phyloP scores from a whole-genome alignment of 2,888 invertebrate species.

The Rhorus exstirpatorius region DNA sequence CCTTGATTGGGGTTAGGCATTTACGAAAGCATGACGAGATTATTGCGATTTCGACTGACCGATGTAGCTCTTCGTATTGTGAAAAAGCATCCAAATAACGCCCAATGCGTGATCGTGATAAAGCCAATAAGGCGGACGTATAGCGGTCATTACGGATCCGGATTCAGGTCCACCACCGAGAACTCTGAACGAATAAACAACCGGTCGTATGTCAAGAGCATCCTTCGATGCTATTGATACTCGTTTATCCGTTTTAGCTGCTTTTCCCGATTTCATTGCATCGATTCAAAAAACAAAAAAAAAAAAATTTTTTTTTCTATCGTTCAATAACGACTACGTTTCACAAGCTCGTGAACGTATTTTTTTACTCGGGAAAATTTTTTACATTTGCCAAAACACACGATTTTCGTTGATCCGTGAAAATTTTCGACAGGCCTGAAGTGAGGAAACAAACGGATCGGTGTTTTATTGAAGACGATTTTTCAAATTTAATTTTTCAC shows the following conservation, averaged over 20 bases:
- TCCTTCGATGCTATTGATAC: conserved; percentile 48
- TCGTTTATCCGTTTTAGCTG: conserved; percentile 34
- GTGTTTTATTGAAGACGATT: neutral
- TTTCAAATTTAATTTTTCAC: neutral
- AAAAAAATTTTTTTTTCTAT: too few species aligned
- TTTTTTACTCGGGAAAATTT: neutral
- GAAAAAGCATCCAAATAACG: conserved; percentile 85
- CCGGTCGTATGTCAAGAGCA: conserved; percentile 67
- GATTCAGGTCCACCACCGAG: conserved; percentile 40
- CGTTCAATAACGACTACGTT: too few species aligned
- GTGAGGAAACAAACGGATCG: conserved; percentile 18
- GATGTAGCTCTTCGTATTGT: conserved; percentile 74
- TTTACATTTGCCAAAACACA: conserved; percentile 16
- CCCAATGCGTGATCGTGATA: conserved; percentile 85
- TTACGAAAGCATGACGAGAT: neutral
- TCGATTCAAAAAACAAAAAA: neutral
- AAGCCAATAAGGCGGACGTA: conserved; percentile 84
- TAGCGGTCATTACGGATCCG: conserved; percentile 72
- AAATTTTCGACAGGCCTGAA: conserved; percentile 44
- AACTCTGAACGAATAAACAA: conserved; percentile 71
- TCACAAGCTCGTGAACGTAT: too few species aligned
- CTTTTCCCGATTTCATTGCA: conserved; percentile 36
- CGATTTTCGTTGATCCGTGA: neutral
- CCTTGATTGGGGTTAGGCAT: too few species aligned
- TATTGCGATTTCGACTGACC: conserved; percentile 68